These are phyloP conservation scores for Thera britannica DNA, from an alignment of 2,888 invertebrate genomes.

Conservation along the genomic window DNA sequence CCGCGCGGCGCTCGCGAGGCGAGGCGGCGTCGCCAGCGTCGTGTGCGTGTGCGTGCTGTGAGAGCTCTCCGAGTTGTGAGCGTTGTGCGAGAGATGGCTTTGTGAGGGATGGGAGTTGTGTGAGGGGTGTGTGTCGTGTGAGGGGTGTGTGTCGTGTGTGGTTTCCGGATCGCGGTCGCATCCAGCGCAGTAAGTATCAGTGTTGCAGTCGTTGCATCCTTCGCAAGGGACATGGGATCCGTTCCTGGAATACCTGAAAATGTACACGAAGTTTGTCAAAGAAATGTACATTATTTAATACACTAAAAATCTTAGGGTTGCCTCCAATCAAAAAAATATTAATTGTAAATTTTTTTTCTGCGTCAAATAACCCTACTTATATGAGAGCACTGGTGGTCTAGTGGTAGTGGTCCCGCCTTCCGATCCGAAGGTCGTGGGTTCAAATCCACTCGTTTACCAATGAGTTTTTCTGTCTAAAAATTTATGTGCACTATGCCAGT, in stretches of 20 bases:
- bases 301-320: too few species aligned
- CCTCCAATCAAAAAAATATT: too few species aligned
- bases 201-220: constrained; percentile 23
- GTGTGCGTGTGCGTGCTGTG: constrained; percentile 9
- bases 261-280: too few species aligned
- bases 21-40: constrained; percentile 1
- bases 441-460: too few species aligned
- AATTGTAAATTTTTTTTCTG: too few species aligned
- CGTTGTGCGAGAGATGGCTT: constrained; percentile 1
- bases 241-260: constrained; percentile 24
- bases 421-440: too few species aligned
- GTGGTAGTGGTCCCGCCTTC: too few species aligned
- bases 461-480: too few species aligned
- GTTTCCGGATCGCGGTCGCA: constrained; percentile 21
- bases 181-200: constrained; percentile 23
- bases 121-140: constrained; percentile 5
- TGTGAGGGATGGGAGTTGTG: background rate
- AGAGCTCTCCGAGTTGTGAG: background rate
- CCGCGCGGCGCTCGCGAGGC: background rate
- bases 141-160: constrained; percentile 8
- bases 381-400: too few species aligned
- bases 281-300: too few species aligned
- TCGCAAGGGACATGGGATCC: constrained; percentile 42
- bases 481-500: too few species aligned
- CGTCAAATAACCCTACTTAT: too few species aligned